Base-by-base conservation (phyloP, 1,140 invertebrate species). In the Microplitis demolitor region DNA sequence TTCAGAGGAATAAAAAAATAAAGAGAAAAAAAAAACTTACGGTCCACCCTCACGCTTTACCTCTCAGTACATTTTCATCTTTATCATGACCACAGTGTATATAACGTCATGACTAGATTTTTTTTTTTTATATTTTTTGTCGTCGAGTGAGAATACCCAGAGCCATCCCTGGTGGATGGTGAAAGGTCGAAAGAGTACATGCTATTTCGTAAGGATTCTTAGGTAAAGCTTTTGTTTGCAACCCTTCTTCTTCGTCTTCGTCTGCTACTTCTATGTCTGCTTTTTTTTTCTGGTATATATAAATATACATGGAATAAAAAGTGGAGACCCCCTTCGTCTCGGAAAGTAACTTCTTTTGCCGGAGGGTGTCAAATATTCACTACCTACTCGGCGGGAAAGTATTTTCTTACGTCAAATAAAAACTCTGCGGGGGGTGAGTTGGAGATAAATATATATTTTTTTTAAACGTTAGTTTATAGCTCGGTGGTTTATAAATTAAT, bases 301-400 rank as follows among this genome's bases (percentile, higher is more conserved):
- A 45, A 45, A 45, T 45, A 45, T 45, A 45, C 39, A 64, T 56
- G 60, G 64, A 34, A 35, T 71, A 24, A 62, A 71, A 24, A 24
- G 24, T 24, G 39, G 31, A 71, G 66, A n/a, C 37, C 16, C 50
- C 33, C 54, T 16, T 31, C 61, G n/a, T 54, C 53, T 54, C 34
- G 4, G 37, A 14, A 39, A 50, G 13, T 37, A 13, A 34, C 6
- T 66, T 72, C 45, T 14, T 31, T 14, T 64, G 67, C 39, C 16
- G 45, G 11, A 72, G 54, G 24, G 45, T 73, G 68, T 75, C 63
- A 75, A 75, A 75, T 75, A 73, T 73, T 75, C 62, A 75, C 54
- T 60, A 39, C 54, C 37, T 60, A 53, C 39, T 62, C 39, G 33
- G 33, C 34, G 5, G 34, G n/a, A 37, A 45, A 45, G 39, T 45